Base-by-base conservation (phyloP, 2,888 invertebrate genomes). In the Chloroclystis v-ata region DNA sequence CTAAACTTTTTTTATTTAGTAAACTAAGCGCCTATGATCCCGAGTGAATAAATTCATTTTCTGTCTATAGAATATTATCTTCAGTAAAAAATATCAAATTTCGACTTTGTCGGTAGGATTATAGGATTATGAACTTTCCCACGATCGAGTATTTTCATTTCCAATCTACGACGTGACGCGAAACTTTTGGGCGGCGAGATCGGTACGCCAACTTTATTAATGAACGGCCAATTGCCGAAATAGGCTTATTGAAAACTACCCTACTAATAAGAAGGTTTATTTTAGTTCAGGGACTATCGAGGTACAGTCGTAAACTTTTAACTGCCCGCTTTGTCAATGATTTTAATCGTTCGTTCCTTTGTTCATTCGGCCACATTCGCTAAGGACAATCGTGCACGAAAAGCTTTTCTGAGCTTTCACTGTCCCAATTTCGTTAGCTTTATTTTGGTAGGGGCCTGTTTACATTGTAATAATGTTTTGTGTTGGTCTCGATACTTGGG, bases 191-290 rank as follows among this genome's bases (percentile, higher is more conserved):
- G 41, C 41, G 2, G 2, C 35, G 20, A 35, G 20, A 35, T 35
- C 16, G 20, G 35, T 11, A 4, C 33, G 20, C 33, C n/a, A 56
- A 56, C 52, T 47, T 52, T 51, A 47, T 52, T 55, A 55, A 55
- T 52, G 47, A 49, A 37, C 43, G 11, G 43, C 24, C 37, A 43
- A 56, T 49, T 25, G 45, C 53, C 51, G 35, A 56, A 53, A 52
- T 39, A 41, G 43, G 39, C 29, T 43, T 43, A 40, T 47, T 50
- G 43, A 43, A 47, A 51, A 46, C 45, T 50, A 37, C 33, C 24
- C 45, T 40, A 38, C 38, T 42, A 20, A 37, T 35, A 37, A n/a
- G 32, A 16, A 33, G 35, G 35, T 35, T 10, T 35, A 28, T 20
- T 47, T 47, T 46, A 44, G 37, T 49, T 48, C 25, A 4, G 3